Evolutionary conservation across 64 coral and sea anemone species (phyloP).

Genomic region (Orbicella faveolata): DNA sequence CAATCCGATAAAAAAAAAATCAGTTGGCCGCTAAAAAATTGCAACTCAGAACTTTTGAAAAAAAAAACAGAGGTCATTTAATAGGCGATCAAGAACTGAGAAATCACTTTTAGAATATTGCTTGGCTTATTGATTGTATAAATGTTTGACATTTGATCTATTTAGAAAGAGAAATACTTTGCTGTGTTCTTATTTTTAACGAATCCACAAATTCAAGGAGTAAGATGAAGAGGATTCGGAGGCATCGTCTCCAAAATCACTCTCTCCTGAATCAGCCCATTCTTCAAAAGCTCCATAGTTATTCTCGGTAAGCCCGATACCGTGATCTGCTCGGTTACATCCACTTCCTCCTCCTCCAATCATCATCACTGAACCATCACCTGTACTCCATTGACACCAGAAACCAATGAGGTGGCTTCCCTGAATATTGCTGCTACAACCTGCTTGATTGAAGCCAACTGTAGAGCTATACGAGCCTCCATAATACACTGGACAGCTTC

Average conservation of each 20-base stretch:
- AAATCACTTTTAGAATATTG: too few relatives aligned
- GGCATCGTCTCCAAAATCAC: constrained; percentile 44
- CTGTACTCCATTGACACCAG: constrained; percentile 32
- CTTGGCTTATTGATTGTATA: too few relatives aligned
- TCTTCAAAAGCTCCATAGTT: constrained; percentile 21
- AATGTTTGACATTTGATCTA: too few relatives aligned
- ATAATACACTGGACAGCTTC: constrained; percentile 37
- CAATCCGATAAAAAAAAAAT: too few relatives aligned
- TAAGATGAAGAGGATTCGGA: neutral
- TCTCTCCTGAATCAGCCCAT: neutral
- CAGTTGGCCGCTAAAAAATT: too few relatives aligned
- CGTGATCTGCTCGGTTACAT: constrained; percentile 56
- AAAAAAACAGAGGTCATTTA: too few relatives aligned
- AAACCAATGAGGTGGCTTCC: constrained; percentile 39
- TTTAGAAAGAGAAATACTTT: too few relatives aligned
- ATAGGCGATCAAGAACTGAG: too few relatives aligned
- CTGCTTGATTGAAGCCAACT: neutral
- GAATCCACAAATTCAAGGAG: constrained; percentile 64
- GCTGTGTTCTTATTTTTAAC: neutral
- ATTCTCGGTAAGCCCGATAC: constrained; percentile 50
- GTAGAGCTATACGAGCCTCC: constrained; percentile 16
- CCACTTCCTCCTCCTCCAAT: neutral
- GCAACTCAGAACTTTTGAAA: too few relatives aligned
- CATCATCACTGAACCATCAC: constrained; percentile 65
- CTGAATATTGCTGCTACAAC: constrained; percentile 39